phyloP scores from a whole-genome alignment of 2,113 vertebrate genomes.

The Trematocara variabile region DNA sequence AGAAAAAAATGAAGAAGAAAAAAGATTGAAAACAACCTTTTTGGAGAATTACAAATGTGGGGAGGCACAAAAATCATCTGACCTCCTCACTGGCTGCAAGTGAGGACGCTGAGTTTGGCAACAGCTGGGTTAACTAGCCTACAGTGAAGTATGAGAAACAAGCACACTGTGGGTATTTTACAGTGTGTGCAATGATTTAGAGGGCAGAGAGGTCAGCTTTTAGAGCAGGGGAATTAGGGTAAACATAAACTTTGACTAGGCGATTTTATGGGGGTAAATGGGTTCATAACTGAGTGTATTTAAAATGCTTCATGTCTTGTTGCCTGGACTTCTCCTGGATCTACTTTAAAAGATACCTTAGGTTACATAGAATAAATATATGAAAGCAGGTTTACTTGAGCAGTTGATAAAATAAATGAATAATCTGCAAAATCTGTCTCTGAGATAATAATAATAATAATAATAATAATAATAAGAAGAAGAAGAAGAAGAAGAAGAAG shows the following conservation, averaged over 20 bases:
- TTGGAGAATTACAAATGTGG: background rate
- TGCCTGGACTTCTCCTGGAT: background rate
- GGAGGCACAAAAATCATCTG: background rate
- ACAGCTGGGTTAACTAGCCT: background rate
- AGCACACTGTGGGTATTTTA: background rate
- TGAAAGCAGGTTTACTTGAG: background rate
- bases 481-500: fast-evolving
- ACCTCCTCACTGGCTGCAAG: background rate
- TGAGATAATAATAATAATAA: background rate
- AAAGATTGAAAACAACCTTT: background rate
- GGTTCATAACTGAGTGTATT: background rate
- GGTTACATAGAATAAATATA: background rate
- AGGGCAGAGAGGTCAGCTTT: background rate
- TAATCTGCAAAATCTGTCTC: background rate
- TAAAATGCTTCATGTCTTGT: background rate
- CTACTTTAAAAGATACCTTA: background rate
- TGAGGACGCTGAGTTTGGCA: background rate
- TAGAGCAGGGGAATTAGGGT: background rate
- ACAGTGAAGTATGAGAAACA: background rate
- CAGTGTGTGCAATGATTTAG: background rate
- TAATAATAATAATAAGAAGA: background rate
- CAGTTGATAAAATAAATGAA: background rate
- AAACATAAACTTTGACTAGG: background rate
- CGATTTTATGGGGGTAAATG: background rate
- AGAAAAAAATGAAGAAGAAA: background rate